These are phyloP conservation scores for Lampropteryx suffumata DNA, from an alignment of 2,888 invertebrate species.

Conservation along the genomic window DNA sequence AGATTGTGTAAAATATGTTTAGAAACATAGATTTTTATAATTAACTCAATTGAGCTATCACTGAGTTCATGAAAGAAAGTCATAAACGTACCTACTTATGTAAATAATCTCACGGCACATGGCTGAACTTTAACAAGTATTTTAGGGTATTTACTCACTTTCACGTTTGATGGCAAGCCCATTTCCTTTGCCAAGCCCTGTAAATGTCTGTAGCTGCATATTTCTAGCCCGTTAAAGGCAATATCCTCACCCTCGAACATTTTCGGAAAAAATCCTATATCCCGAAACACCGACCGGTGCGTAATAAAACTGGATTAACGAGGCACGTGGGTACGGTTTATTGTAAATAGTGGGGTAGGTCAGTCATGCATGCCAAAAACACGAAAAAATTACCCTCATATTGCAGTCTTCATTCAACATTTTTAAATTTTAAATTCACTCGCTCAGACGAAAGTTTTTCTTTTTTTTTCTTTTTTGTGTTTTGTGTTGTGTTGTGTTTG, in stretches of 20 bases:
- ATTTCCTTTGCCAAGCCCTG: conserved; percentile 64
- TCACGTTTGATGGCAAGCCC: conserved; percentile 65
- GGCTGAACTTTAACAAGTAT: no score
- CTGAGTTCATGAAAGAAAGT: no score
- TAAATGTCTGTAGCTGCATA: conserved; percentile 55
- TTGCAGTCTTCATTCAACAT: conserved; percentile 16
- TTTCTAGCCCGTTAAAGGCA: conserved; percentile 37
- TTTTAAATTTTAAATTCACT: background rate
- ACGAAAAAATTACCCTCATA: conserved; percentile 18
- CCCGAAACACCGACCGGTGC: background rate
- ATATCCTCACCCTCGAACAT: conserved; percentile 16
- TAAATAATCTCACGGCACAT: no score
- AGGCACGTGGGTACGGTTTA: background rate
- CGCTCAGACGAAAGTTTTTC: no score
- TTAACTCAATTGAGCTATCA: no score
- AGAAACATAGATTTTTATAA: no score
- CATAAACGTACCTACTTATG: no score
- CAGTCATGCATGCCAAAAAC: background rate
- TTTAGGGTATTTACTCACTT: conserved; percentile 34
- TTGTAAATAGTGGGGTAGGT: conserved; percentile 7
- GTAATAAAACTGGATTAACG: background rate
- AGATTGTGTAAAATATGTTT: no score
- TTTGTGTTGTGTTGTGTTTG: no score
- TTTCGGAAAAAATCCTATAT: background rate
- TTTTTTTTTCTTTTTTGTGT: no score